phyloP scores from a whole-genome alignment of 2,888 invertebrate genomes.

The Pristionchus arcanus region DNA sequence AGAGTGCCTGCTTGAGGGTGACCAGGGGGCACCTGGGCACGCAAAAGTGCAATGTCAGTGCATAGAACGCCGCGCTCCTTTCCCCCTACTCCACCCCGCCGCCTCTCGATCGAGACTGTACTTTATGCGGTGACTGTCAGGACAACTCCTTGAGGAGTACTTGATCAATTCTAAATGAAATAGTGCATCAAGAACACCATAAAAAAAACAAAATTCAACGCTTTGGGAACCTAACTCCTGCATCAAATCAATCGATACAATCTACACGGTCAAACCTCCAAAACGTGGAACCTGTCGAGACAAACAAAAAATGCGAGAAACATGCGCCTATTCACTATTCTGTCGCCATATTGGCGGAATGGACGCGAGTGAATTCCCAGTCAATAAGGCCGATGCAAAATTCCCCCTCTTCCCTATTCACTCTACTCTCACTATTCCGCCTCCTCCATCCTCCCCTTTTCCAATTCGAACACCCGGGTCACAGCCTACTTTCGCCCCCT shows the following conservation, averaged over 20 bases:
- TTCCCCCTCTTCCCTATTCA: background rate
- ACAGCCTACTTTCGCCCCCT: background rate
- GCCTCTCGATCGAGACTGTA: background rate
- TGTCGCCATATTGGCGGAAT: background rate
- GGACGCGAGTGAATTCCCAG: background rate
- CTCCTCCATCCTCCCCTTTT: background rate
- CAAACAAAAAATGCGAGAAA: slow-evolving; percentile 1
- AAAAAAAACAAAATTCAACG: too few relatives aligned
- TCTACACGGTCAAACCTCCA: background rate
- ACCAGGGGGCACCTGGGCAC: background rate
- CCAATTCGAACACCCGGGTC: slow-evolving; percentile 10
- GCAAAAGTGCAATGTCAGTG: background rate
- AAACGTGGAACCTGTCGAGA: background rate
- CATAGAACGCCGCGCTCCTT: background rate
- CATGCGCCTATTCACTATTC: background rate
- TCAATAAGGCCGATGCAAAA: slow-evolving; percentile 1
- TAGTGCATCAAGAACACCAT: too few relatives aligned
- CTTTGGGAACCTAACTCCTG: too few relatives aligned
- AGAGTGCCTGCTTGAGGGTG: background rate
- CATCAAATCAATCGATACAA: background rate
- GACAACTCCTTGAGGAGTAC: background rate
- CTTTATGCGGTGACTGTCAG: background rate
- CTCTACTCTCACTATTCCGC: background rate
- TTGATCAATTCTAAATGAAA: too few relatives aligned
- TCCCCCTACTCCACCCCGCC: background rate